Evolutionary conservation across 2,113 vertebrate species (phyloP).

Genomic region (Sebastes fasciatus): DNA sequence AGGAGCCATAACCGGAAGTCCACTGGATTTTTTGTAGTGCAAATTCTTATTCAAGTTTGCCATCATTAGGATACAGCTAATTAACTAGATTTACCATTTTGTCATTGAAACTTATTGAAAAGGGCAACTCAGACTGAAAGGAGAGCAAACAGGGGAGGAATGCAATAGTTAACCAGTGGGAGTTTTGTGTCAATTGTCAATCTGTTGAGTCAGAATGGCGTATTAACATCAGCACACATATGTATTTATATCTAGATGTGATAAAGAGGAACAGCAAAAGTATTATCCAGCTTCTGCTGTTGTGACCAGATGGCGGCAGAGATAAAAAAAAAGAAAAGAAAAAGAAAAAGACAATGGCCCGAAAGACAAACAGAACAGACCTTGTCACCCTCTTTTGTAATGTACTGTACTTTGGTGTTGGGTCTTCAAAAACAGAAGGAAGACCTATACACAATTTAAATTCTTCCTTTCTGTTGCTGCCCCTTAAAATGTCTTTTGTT

Average conservation of each 20-base stretch:
- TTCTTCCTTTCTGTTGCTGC: not conserved
- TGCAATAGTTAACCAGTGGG: not conserved
- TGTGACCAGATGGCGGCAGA: constrained; percentile 25
- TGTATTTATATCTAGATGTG: constrained; percentile 9
- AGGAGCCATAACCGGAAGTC: too few relatives aligned
- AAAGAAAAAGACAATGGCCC: not conserved
- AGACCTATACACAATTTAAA: not conserved
- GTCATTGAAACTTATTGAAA: not conserved
- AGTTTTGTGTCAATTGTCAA: constrained; percentile 1
- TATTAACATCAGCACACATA: not conserved
- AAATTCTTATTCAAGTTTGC: not conserved
- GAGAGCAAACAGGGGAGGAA: not conserved
- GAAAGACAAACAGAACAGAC: not conserved
- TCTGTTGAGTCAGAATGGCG: constrained; percentile 3
- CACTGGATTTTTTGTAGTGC: not conserved
- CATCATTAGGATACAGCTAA: not conserved
- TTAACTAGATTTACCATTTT: not conserved
- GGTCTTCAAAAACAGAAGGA: not conserved
- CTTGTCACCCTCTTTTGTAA: too few relatives aligned
- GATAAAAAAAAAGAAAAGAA: not conserved
- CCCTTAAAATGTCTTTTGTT: not conserved
- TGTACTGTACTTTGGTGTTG: not conserved
- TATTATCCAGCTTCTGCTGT: constrained; percentile 7
- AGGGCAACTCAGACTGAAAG: not conserved
- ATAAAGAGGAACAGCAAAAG: not conserved